These are phyloP conservation scores for Melanotaenia pygmaea DNA, from an alignment of 2,797 vertebrate genomes.

Conservation along the genomic window DNA sequence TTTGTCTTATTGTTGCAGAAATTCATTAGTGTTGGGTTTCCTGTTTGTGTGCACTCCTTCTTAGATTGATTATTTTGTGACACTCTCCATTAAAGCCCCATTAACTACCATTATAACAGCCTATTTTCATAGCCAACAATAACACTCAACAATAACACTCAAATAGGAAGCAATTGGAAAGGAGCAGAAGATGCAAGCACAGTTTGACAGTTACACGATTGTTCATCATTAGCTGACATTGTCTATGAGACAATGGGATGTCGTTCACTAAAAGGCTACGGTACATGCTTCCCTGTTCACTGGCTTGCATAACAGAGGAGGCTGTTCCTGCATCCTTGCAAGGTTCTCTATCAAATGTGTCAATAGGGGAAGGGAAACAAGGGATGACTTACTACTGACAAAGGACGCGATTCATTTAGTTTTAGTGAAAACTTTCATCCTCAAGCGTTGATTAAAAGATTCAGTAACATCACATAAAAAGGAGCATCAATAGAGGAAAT, in stretches of 20 bases:
- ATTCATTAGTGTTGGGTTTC: constrained; percentile 61
- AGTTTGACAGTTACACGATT: constrained; percentile 74
- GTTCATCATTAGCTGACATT: constrained; percentile 77
- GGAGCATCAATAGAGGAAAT: constrained; percentile 63
- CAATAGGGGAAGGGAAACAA: constrained; percentile 50
- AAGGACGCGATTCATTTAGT: constrained; percentile 69
- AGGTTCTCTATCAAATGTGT: constrained; percentile 62
- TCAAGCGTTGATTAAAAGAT: constrained; percentile 76
- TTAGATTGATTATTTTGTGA: constrained; percentile 76
- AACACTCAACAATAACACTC: constrained; percentile 70
- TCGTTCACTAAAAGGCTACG: constrained; percentile 64
- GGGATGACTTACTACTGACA: constrained; percentile 65
- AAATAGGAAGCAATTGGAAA: constrained; percentile 53
- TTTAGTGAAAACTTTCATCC: constrained; percentile 74
- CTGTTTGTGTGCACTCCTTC: constrained; percentile 48
- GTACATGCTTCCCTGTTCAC: constrained; percentile 51
- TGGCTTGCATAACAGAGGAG: constrained; percentile 67
- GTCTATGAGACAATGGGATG: constrained; percentile 66
- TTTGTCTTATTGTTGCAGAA: constrained; percentile 58
- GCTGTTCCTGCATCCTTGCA: constrained; percentile 58
- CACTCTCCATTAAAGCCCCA: constrained; percentile 78
- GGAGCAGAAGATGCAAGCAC: constrained; percentile 50
- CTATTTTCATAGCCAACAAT: constrained; percentile 76
- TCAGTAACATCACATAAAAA: constrained; percentile 62
- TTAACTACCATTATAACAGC: constrained; percentile 75